Evolutionary conservation across 2,113 vertebrate genomes (phyloP), one percentile per base, ranked within the genome.

Genomic region (Oxyruncus cristatus): DNA sequence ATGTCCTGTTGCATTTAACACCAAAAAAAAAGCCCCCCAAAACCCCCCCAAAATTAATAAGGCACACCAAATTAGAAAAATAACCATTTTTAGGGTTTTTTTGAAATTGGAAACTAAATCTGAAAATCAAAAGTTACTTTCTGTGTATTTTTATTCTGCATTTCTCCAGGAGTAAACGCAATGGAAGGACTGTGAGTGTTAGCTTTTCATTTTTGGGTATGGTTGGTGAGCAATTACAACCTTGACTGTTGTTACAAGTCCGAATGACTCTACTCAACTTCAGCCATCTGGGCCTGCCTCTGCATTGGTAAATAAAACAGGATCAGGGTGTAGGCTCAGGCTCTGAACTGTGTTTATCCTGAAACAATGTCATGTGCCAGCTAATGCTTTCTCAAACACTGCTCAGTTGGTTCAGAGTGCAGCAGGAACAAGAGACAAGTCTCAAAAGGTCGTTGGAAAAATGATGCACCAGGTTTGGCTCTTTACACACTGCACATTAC

Each of bases 1-100:
- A 10, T 26, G 9, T 0, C 5, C 5, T 41, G 1, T 55, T 65
- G 32, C 33, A 59, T 52, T 50, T 46, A 59, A 59, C 0, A 3
- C 2, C 6, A 58, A 32, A 32, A 61, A 67, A 67, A 73, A 41
- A 49, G 7, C 22, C 12, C 24, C 24, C 28, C 9, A 53, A 55
- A 76, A 47, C 12, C 24, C 24, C 28, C 9, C 30, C 47, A 76
- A 47, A 22, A 22, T 5, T 5, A n/a, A n/a, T 12, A 58, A 58
- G 22, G 15, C 35, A 33, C 3, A 1, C 8, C 49, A 37, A 55
- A 22, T 49, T 76, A 71, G 26, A 53, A 66, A 71, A 88, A 67
- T 16, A 79, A 80, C 2, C 4, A 26, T 3, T 62, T 42, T 39
- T 66, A 11, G 39, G 39, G 39, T 41, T n/a, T n/a, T 55, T 59